Percentiles rank a stretch among this genome's conserved stretches.
Conservation (phyloP, 53 echinoderm and acorn worm genomes). For the Hippasteria phrygiana region DNA sequence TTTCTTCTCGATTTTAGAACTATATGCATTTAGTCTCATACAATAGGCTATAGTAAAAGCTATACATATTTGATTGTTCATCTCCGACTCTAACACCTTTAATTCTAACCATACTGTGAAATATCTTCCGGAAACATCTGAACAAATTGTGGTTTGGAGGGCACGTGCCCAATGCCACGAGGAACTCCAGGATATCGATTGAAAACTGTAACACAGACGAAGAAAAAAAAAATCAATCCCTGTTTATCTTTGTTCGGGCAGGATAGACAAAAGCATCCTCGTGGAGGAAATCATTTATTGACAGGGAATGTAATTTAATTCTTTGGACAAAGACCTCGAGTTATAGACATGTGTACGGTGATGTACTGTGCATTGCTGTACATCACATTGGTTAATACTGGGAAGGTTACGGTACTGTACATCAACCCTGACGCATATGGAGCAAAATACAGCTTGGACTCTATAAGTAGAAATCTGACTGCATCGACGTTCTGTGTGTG, state of each 20-base stretch:
- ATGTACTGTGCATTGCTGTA: no score
- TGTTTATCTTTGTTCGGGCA: constrained; percentile 3
- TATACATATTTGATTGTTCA: no score
- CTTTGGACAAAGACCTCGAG: background rate
- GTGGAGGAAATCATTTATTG: constrained; percentile 23
- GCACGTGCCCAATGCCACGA: background rate
- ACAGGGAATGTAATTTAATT: constrained; percentile 10
- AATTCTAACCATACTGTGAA: background rate
- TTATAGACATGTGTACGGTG: background rate
- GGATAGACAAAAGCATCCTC: background rate
- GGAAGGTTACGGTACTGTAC: no score
- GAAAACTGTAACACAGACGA: background rate
- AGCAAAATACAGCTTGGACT: no score
- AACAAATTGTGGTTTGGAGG: background rate
- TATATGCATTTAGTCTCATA: no score
- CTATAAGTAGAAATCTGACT: no score
- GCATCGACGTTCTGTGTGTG: no score
- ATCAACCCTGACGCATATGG: no score
- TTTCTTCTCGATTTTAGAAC: no score
- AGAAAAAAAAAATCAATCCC: background rate
- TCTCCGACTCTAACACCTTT: background rate
- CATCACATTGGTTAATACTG: no score
- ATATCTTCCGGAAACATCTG: background rate
- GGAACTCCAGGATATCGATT: background rate
- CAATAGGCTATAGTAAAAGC: no score